Evolutionary conservation across 2,888 invertebrate genomes (phyloP).

Genomic region (Lepas anatifera): DNA sequence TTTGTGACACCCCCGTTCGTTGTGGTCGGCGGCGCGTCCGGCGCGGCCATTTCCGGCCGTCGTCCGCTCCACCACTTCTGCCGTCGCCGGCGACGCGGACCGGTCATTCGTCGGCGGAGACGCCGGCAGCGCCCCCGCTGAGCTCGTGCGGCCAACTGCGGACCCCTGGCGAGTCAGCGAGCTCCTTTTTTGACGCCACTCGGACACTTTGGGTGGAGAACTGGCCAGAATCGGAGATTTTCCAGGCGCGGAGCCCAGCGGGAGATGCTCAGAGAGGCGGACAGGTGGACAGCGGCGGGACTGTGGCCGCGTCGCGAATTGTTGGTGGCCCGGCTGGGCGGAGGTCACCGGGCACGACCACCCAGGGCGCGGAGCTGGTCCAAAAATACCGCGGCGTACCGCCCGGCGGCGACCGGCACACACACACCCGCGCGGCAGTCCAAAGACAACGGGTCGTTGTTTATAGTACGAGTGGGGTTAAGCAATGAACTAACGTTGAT

Average conservation of each 20-base stretch:
- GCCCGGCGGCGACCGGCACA: not conserved
- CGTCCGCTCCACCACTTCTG: not conserved
- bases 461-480: too few relatives aligned
- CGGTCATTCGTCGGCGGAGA: not conserved
- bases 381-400: not conserved
- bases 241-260: not conserved
- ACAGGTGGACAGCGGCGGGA: not conserved
- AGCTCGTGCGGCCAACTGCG: not conserved
- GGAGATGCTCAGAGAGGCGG: not conserved
- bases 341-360: not conserved
- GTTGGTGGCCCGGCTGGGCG: not conserved
- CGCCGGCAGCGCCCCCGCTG: not conserved
- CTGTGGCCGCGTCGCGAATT: too few relatives aligned
- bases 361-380: not conserved
- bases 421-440: not conserved
- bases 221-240: too few relatives aligned
- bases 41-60: constrained; percentile 2
- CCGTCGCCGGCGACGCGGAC: not conserved
- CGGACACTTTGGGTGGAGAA: not conserved
- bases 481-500: too few relatives aligned
- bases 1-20: too few relatives aligned
- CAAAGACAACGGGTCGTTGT: too few relatives aligned
- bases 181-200: not conserved
- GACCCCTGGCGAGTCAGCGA: not conserved
- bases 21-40: not conserved